Conservation (phyloP, 2,888 invertebrate species). For the Drosophila infuscata region DNA sequence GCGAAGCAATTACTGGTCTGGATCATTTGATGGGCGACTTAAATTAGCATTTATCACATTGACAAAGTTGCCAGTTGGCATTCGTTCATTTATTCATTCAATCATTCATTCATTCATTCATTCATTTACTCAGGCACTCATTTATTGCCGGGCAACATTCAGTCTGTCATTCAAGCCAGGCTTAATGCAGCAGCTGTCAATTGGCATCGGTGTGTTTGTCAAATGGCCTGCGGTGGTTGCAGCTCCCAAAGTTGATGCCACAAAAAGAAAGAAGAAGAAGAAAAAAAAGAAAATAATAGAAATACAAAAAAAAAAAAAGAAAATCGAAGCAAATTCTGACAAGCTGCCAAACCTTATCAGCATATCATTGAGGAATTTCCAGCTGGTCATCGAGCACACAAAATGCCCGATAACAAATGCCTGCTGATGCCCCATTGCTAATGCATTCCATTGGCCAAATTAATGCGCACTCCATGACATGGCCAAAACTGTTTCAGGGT, state of each 20-base stretch:
- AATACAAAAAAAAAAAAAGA: neutral
- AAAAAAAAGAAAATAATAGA: neutral
- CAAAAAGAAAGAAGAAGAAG: conserved; percentile 16
- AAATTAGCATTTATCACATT: conserved; percentile 82
- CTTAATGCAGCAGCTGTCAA: conserved; percentile 55
- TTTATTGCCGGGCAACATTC: conserved; percentile 37
- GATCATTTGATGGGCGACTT: conserved; percentile 70
- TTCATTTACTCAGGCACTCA: conserved; percentile 14
- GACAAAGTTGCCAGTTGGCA: conserved; percentile 50
- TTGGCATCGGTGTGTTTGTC: conserved; percentile 56
- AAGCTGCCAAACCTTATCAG: conserved; percentile 52
- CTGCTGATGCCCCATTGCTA: conserved; percentile 46
- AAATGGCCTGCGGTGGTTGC: conserved; percentile 47
- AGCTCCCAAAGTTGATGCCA: conserved; percentile 24
- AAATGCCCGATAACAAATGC: conserved; percentile 14
- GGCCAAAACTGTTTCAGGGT: conserved; percentile 46
- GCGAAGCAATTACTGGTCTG: conserved; percentile 47
- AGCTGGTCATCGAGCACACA: conserved; percentile 65
- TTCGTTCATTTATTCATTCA: neutral
- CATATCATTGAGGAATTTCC: conserved; percentile 65
- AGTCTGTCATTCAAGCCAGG: conserved; percentile 39
- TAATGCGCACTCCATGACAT: conserved; percentile 72
- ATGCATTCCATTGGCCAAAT: conserved; percentile 55
- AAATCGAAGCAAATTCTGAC: conserved; percentile 26
- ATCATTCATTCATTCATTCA: neutral